These are phyloP conservation scores for Plumapathes pennacea DNA, from an alignment of 92 coral and sea anemone species.

Conservation along the genomic window DNA sequence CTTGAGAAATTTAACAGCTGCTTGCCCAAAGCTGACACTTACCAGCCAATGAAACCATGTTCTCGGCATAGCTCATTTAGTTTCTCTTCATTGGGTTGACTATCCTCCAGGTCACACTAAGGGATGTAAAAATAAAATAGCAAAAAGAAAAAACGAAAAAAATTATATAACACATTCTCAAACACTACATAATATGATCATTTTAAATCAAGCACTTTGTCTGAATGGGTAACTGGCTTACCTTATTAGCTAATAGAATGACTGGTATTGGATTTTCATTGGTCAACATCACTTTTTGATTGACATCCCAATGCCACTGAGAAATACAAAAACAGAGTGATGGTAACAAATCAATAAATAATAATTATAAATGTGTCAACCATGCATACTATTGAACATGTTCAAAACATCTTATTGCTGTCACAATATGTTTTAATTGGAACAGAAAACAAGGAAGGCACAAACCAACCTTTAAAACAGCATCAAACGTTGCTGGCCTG, in stretches of 20 bases:
- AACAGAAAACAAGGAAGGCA: background rate
- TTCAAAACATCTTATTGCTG: background rate
- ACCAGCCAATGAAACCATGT: slow-evolving; percentile 92
- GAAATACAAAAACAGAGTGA: background rate
- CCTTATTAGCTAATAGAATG: slow-evolving; percentile 84
- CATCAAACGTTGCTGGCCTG: slow-evolving; percentile 90
- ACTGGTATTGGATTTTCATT: slow-evolving; percentile 93
- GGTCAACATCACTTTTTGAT: slow-evolving; percentile 74
- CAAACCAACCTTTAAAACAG: slow-evolving; percentile 70
- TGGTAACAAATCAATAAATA: background rate
- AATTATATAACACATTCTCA: background rate
- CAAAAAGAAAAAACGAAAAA: background rate
- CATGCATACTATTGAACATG: background rate
- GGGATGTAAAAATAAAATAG: background rate
- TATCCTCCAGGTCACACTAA: slow-evolving; percentile 86
- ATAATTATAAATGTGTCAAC: background rate
- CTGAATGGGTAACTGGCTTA: background rate
- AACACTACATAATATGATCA: background rate
- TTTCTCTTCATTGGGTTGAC: slow-evolving; percentile 63
- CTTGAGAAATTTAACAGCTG: background rate
- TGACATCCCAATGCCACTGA: slow-evolving; percentile 89
- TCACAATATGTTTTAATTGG: background rate
- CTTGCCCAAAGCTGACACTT: too few species aligned
- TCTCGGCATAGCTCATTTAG: slow-evolving; percentile 77
- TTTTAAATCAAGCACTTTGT: background rate